Evolutionary conservation across 2,888 invertebrate species (phyloP).

Genomic region (Mystacides longicornis): DNA sequence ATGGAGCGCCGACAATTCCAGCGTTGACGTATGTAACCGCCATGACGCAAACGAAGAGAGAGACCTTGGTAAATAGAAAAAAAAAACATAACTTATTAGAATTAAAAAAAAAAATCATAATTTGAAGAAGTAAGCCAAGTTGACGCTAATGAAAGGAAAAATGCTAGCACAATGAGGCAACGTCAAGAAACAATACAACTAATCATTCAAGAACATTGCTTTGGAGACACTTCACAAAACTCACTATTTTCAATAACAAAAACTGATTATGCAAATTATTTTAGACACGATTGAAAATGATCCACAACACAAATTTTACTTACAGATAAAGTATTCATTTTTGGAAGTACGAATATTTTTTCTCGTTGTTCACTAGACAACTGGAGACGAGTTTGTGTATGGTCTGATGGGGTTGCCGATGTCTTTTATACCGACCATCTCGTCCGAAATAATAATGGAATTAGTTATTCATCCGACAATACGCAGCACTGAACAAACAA

Average conservation of each 20-base stretch:
- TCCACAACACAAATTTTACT: slow-evolving; percentile 9
- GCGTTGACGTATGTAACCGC: slow-evolving; percentile 30
- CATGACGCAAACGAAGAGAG: slow-evolving; percentile 21
- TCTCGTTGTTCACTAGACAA: slow-evolving; percentile 10
- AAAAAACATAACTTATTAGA: too few species aligned
- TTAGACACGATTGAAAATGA: background rate
- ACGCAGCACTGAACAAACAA: background rate
- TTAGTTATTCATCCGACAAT: slow-evolving; percentile 6
- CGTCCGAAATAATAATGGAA: slow-evolving; percentile 1
- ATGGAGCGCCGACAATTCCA: slow-evolving; percentile 21
- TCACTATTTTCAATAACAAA: too few species aligned
- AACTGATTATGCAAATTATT: too few species aligned
- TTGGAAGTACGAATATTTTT: slow-evolving; percentile 8
- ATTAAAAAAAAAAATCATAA: too few species aligned
- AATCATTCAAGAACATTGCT: too few species aligned
- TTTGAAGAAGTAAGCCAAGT: too few species aligned
- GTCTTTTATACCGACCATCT: slow-evolving; percentile 19
- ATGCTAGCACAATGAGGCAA: too few species aligned
- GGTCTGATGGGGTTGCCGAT: slow-evolving; percentile 12
- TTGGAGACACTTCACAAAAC: too few species aligned
- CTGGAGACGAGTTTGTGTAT: slow-evolving; percentile 17
- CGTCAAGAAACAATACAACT: too few species aligned
- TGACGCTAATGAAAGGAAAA: too few species aligned
- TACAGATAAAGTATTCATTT: slow-evolving; percentile 21
- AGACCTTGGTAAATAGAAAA: slow-evolving; percentile 15